A percentile compares a stretch with the other conserved stretches of the same genome.
Evolutionary conservation across 2,888 invertebrate genomes (phyloP).

Genomic region (Chironomus tentans): DNA sequence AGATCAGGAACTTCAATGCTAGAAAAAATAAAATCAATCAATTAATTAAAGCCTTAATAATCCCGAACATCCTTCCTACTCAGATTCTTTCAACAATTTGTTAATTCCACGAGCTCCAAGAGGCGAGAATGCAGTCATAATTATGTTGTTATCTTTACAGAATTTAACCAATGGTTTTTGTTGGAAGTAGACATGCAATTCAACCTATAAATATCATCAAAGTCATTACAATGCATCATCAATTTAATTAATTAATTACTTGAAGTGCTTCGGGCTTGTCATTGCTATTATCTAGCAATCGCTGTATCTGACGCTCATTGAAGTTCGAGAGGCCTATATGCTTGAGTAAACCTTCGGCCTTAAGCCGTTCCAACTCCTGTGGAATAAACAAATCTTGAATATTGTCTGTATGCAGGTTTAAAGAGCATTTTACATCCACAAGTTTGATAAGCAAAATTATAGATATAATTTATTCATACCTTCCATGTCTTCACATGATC

Average conservation of each 20-base stretch:
- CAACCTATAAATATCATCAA: slow-evolving; percentile 48
- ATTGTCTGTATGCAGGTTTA: too few species aligned
- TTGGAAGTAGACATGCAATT: slow-evolving; percentile 70
- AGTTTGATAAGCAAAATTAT: too few species aligned
- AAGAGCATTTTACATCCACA: too few species aligned
- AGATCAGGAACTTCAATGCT: slow-evolving; percentile 57
- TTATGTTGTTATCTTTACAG: slow-evolving; percentile 55
- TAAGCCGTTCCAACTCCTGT: slow-evolving; percentile 58
- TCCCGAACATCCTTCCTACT: slow-evolving; percentile 27
- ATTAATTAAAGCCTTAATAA: not conserved
- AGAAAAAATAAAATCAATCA: not conserved
- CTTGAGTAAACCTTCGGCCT: slow-evolving; percentile 57
- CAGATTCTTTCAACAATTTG: slow-evolving; percentile 39
- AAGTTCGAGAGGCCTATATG: slow-evolving; percentile 82
- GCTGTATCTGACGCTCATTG: slow-evolving; percentile 60
- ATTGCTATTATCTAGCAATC: slow-evolving; percentile 50
- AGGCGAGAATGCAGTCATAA: slow-evolving; percentile 69
- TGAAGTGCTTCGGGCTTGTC: slow-evolving; percentile 55
- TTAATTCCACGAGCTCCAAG: slow-evolving; percentile 64
- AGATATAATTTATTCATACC: slow-evolving; percentile 45
- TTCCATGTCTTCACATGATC: slow-evolving; percentile 69
- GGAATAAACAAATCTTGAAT: slow-evolving; percentile 27
- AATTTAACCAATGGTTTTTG: slow-evolving; percentile 54
- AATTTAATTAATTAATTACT: slow-evolving; percentile 32
- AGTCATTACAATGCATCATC: not conserved